These are phyloP conservation scores for Nanorana parkeri DNA, from an alignment of 2,113 vertebrate genomes.

Conservation along the genomic window DNA sequence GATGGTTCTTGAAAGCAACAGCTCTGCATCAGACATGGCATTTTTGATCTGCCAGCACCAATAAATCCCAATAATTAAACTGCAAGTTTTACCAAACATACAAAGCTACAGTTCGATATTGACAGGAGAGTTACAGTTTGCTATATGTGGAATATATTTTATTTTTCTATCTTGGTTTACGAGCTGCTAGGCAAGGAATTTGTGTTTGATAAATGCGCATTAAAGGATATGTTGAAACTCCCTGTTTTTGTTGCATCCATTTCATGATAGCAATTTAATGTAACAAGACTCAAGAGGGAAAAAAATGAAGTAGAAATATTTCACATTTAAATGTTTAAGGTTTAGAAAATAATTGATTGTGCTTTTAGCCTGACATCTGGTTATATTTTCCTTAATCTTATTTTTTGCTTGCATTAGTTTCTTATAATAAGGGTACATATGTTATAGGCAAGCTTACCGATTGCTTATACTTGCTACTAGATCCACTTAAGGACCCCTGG, in stretches of 20 bases:
- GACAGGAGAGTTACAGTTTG: not conserved
- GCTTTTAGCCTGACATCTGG: conserved; percentile 68
- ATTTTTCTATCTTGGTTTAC: conserved; percentile 10
- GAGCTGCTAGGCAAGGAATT: not conserved
- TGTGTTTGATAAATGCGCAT: conserved; percentile 11
- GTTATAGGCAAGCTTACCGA: conserved; percentile 50
- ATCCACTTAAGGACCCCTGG: conserved; percentile 32
- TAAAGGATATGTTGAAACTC: conserved; percentile 67
- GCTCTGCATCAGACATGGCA: too few relatives aligned
- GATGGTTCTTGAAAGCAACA: too few relatives aligned
- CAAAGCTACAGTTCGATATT: not conserved
- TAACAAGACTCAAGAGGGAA: conserved; percentile 68
- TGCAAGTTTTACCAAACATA: too few relatives aligned
- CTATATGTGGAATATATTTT: not conserved
- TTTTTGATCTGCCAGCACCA: too few relatives aligned
- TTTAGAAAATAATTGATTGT: conserved; percentile 75
- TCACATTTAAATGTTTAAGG: conserved; percentile 75
- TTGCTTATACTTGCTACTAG: conserved; percentile 20
- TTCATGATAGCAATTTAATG: conserved; percentile 70
- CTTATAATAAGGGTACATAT: conserved; percentile 66
- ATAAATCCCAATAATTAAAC: too few relatives aligned
- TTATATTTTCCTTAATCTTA: conserved; percentile 72
- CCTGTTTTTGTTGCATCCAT: conserved; percentile 68
- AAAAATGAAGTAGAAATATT: conserved; percentile 73
- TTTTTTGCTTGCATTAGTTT: conserved; percentile 67